Conservation (phyloP, 2,113 vertebrate species). For the Thryonomys swinderianus region DNA sequence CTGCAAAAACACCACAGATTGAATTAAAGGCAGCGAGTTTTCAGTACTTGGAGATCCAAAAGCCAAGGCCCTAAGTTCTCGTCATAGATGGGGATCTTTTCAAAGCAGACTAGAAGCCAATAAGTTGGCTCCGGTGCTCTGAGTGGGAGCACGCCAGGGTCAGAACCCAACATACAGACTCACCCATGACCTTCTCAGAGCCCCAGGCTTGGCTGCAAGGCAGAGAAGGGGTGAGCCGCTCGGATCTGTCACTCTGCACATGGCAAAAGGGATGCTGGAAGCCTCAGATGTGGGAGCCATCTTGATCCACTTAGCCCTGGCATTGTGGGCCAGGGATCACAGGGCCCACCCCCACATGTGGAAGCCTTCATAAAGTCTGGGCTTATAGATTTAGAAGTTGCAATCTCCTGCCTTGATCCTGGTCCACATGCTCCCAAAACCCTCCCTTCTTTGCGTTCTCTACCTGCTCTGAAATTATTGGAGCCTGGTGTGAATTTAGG, state of each 20-base stretch:
- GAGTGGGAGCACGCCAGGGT: rapidly evolving
- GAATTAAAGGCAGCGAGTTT: not conserved
- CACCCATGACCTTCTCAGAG: not conserved
- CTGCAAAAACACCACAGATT: not conserved
- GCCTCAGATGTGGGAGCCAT: not conserved
- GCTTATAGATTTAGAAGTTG: slow-evolving; percentile 12
- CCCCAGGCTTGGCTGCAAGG: not conserved
- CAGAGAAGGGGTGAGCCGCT: rapidly evolving
- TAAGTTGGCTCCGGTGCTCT: not conserved
- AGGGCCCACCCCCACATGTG: slow-evolving; percentile 18
- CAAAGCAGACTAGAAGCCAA: not conserved
- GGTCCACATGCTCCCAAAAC: not conserved
- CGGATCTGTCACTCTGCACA: rapidly evolving
- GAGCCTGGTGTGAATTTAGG: slow-evolving; percentile 79
- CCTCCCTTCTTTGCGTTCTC: not conserved
- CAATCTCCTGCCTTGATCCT: slow-evolving; percentile 65
- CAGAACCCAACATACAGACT: not conserved
- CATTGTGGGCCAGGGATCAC: not conserved
- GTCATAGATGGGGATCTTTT: not conserved
- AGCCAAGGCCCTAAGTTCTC: not conserved
- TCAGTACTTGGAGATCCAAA: not conserved
- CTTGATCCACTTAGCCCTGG: slow-evolving; percentile 54
- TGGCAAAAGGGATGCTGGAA: not conserved
- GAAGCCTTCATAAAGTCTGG: slow-evolving; percentile 57
- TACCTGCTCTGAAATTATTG: slow-evolving; percentile 77